These are phyloP conservation scores for Tenthredo mesomela DNA, from an alignment of 2,888 invertebrate genomes.

Conservation along the genomic window DNA sequence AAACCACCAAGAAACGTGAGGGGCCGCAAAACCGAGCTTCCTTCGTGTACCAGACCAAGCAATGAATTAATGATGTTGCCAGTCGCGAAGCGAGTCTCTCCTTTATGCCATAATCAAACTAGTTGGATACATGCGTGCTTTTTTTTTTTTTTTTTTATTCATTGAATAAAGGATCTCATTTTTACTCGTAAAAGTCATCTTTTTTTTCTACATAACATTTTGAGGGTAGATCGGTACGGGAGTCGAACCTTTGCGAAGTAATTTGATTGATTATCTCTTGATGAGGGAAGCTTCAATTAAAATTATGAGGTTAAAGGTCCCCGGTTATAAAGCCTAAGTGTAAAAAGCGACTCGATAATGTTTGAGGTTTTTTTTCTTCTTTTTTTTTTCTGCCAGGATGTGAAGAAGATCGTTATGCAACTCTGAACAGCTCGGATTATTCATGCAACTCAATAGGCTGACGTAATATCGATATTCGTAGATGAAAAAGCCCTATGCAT, in stretches of 20 bases:
- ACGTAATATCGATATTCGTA: slow-evolving; percentile 24
- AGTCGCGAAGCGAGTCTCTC: not conserved
- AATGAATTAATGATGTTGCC: slow-evolving; percentile 28
- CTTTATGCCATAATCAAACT: not conserved
- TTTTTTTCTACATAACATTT: not conserved
- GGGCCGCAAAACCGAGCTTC: not conserved
- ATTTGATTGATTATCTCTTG: not conserved
- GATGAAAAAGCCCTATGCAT: not conserved
- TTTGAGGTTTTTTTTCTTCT: not conserved
- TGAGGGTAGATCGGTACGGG: not conserved
- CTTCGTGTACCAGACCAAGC: slow-evolving; percentile 4
- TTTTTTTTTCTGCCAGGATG: not conserved
- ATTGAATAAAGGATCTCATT: not conserved
- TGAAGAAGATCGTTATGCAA: not conserved
- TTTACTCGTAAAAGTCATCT: not conserved
- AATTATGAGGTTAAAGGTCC: not conserved
- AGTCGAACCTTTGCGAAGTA: not conserved
- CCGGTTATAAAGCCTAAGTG: not conserved
- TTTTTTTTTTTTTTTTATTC: not conserved
- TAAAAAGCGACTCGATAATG: not conserved
- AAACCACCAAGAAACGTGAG: slow-evolving; percentile 7
- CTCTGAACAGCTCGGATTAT: not conserved
- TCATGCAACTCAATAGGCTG: not conserved
- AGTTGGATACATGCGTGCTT: not conserved
- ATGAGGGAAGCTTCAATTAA: not conserved